phyloP scores from a whole-genome alignment of 92 coral and sea anemone genomes.

The Palythoa grandis region DNA sequence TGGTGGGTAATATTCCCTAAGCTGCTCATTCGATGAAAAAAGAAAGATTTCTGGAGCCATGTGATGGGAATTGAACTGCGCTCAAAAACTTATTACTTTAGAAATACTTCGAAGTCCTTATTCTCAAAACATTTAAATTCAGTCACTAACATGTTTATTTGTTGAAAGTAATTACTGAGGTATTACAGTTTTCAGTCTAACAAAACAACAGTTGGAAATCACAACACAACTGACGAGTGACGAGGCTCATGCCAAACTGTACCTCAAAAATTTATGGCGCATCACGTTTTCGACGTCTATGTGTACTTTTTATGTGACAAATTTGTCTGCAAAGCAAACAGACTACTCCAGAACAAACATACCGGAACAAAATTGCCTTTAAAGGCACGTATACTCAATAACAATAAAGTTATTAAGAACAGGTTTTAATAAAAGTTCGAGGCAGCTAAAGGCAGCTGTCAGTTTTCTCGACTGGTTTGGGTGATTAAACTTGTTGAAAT shows the following conservation, averaged over 20 bases:
- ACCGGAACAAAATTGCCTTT: neutral
- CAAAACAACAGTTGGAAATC: too few relatives aligned
- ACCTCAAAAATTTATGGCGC: neutral
- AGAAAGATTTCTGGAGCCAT: too few relatives aligned
- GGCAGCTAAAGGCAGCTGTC: neutral
- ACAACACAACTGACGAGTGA: too few relatives aligned
- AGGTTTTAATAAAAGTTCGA: neutral
- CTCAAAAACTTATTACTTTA: too few relatives aligned
- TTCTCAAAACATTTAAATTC: too few relatives aligned
- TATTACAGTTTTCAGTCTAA: too few relatives aligned
- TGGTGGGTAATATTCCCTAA: too few relatives aligned
- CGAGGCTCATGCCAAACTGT: neutral
- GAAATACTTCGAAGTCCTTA: too few relatives aligned
- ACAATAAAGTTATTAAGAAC: neutral
- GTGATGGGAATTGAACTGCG: too few relatives aligned
- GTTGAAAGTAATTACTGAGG: too few relatives aligned
- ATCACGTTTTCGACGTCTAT: neutral
- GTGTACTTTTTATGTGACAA: constrained; percentile 14
- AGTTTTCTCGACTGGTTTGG: neutral
- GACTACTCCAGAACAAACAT: neutral
- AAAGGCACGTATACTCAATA: neutral
- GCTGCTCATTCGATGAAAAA: too few relatives aligned
- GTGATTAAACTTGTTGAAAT: neutral
- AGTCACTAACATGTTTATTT: too few relatives aligned
- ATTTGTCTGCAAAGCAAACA: neutral